phyloP scores from a whole-genome alignment of 2,797 vertebrate genomes.

The Gephyroberyx darwinii region DNA sequence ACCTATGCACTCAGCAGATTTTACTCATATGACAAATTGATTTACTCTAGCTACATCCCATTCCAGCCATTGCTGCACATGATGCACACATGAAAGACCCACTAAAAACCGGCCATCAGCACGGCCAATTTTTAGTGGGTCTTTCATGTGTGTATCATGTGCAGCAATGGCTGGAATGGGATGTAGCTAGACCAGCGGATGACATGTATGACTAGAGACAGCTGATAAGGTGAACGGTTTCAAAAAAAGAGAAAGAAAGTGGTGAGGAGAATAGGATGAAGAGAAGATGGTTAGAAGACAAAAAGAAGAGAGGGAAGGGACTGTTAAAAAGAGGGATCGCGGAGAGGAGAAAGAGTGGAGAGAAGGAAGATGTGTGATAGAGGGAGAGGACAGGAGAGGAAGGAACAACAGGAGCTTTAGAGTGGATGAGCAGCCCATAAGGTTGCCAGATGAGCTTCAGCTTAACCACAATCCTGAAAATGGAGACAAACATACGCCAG shows the following conservation, averaged over 20 bases:
- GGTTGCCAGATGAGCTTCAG: conserved; percentile 82
- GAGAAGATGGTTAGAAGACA: neutral
- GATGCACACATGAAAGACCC: conserved; percentile 77
- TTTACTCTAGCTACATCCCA: conserved; percentile 78
- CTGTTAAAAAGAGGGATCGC: conserved; percentile 29
- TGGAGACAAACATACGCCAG: conserved; percentile 77
- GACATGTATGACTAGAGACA: conserved; percentile 75
- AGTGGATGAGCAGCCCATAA: conserved; percentile 73
- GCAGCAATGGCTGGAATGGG: conserved; percentile 77
- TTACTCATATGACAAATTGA: conserved; percentile 82
- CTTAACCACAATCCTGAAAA: conserved; percentile 79
- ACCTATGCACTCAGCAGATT: conserved; percentile 80
- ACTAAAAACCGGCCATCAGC: conserved; percentile 77
- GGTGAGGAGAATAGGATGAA: conserved; percentile 19
- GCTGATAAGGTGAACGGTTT: conserved; percentile 61
- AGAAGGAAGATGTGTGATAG: conserved; percentile 32
- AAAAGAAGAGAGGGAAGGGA: conserved; percentile 16
- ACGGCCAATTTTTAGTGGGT: conserved; percentile 73
- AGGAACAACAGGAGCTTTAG: conserved; percentile 59
- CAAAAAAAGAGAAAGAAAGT: conserved; percentile 40
- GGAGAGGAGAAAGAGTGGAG: conserved; percentile 19
- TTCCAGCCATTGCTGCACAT: conserved; percentile 78
- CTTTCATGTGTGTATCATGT: conserved; percentile 80
- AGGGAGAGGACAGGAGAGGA: conserved; percentile 41
- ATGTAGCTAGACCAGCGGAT: conserved; percentile 67